phyloP scores from a whole-genome alignment of 2,113 vertebrate species.

The Butorides virescens region DNA sequence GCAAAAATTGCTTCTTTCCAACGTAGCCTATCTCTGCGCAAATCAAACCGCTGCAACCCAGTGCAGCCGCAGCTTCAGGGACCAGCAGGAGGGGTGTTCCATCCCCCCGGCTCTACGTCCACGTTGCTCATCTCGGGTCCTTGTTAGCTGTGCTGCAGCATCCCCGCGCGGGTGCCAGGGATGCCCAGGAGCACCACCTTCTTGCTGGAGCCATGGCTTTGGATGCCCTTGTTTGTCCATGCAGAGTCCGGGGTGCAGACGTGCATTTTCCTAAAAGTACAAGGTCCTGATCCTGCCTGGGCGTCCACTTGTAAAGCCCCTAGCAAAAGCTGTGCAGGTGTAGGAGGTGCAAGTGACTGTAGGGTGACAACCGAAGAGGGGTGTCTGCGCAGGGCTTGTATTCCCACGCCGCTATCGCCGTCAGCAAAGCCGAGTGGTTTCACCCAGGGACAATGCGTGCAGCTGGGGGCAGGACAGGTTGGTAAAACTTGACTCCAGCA shows the following conservation, averaged over 20 bases:
- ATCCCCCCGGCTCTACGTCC: neutral
- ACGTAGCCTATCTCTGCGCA: neutral
- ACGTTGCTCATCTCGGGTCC: neutral
- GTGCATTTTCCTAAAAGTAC: neutral
- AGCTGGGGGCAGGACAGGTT: neutral
- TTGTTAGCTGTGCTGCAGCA: neutral
- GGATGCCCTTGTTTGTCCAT: neutral
- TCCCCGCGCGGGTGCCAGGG: neutral
- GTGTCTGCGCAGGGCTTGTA: neutral
- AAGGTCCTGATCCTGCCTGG: neutral
- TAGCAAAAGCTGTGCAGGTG: neutral
- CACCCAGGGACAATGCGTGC: neutral
- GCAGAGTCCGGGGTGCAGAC: neutral
- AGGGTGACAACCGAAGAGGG: neutral
- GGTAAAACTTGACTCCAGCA: neutral
- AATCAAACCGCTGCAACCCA: neutral
- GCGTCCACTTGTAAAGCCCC: neutral
- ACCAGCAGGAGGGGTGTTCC: neutral
- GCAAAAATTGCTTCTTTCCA: neutral
- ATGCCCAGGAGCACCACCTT: neutral
- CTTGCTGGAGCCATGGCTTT: neutral
- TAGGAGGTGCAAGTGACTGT: neutral
- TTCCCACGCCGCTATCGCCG: accelerated
- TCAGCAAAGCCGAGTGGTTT: neutral
- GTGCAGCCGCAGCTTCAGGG: neutral